These are phyloP conservation scores for Nesoenas mayeri DNA, from an alignment of 2,113 vertebrate genomes.

Conservation along the genomic window DNA sequence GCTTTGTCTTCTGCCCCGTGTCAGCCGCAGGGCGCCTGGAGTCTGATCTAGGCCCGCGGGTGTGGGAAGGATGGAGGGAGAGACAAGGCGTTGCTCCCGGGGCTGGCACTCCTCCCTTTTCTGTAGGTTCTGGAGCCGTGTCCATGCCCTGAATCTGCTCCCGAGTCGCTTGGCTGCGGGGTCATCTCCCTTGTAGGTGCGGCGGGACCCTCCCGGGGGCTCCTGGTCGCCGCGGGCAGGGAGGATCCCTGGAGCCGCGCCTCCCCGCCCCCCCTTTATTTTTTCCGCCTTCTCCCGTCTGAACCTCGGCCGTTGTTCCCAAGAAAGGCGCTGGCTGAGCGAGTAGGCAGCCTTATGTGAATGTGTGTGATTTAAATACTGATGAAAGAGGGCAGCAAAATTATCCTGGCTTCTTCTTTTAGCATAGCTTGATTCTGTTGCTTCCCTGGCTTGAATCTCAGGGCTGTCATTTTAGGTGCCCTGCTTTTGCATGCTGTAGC, in stretches of 20 bases:
- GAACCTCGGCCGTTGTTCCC: not conserved
- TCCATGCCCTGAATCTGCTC: too few species aligned
- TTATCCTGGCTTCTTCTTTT: accelerated
- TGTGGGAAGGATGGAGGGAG: accelerated
- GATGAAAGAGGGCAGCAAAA: accelerated
- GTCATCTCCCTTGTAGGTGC: accelerated
- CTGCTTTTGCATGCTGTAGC: not conserved
- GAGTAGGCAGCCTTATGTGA: not conserved
- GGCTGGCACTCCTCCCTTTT: not conserved
- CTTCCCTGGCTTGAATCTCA: accelerated
- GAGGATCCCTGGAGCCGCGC: not conserved
- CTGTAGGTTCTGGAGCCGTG: accelerated
- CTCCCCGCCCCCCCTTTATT: too few species aligned
- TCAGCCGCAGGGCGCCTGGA: not conserved
- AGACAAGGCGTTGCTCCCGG: accelerated
- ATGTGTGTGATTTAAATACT: accelerated
- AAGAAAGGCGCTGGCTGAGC: not conserved
- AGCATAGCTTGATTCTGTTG: accelerated
- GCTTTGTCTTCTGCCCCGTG: accelerated
- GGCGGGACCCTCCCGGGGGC: accelerated
- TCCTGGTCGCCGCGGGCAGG: not conserved
- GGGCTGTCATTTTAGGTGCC: not conserved
- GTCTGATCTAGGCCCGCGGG: accelerated
- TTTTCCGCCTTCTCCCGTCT: accelerated
- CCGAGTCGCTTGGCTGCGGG: too few species aligned